phyloP scores from a whole-genome alignment of 1,140 invertebrate species.

The Leptinotarsa lineolata region DNA sequence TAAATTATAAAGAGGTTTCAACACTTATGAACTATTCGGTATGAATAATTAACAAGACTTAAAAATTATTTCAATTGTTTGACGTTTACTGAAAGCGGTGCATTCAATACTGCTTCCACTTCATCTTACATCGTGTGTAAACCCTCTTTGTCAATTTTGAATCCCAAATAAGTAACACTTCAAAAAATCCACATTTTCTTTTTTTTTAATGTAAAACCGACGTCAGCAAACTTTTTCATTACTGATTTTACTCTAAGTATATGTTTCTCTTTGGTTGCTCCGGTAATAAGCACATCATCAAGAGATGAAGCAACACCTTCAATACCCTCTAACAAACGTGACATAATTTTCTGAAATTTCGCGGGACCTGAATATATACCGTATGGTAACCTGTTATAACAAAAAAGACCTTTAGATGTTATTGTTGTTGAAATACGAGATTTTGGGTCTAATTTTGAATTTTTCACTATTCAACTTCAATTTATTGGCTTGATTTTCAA shows the following conservation, averaged over 20 bases:
- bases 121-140: not conserved
- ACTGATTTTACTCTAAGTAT: not conserved
- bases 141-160: not conserved
- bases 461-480: no score
- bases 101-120: slow-evolving; percentile 45
- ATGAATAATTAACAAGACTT: slow-evolving; percentile 53
- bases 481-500: no score
- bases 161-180: not conserved
- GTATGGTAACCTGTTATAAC: slow-evolving; percentile 38
- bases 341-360: slow-evolving; percentile 52
- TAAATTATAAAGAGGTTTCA: slow-evolving; percentile 37
- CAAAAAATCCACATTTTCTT: not conserved
- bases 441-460: not conserved
- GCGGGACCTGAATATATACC: slow-evolving; percentile 27
- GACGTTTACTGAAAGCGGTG: slow-evolving; percentile 47
- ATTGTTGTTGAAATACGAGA: not conserved
- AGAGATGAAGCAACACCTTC: slow-evolving; percentile 34
- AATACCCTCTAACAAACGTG: slow-evolving; percentile 44
- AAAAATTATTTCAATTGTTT: slow-evolving; percentile 52
- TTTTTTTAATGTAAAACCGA: not conserved
- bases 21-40: slow-evolving; percentile 34
- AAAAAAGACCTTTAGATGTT: slow-evolving; percentile 33
- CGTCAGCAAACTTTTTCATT: not conserved
- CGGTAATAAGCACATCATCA: slow-evolving; percentile 43
- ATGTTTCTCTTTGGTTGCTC: not conserved